These are phyloP conservation scores for Xyliphius kryptos DNA, from an alignment of 2,113 vertebrate genomes.

Conservation along the genomic window DNA sequence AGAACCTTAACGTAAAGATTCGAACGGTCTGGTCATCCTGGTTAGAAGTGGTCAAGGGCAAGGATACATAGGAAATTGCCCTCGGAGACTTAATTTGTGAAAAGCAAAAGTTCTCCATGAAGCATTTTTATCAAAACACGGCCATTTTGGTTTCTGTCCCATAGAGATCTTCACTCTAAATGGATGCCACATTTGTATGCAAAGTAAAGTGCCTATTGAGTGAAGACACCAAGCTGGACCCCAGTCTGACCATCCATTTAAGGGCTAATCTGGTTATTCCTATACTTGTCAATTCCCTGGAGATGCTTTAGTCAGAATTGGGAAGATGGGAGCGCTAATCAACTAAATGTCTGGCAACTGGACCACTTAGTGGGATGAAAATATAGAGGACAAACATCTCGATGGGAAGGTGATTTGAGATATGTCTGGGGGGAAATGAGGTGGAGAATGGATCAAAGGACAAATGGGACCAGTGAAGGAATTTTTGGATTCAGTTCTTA, in stretches of 20 bases:
- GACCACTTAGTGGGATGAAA: constrained; percentile 62
- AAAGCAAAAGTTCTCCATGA: no score
- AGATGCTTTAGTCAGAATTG: constrained; percentile 53
- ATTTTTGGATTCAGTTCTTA: no score
- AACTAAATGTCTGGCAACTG: constrained; percentile 52
- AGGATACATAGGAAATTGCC: no score
- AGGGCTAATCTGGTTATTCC: constrained; percentile 62
- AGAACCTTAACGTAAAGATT: no score
- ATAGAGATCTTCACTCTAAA: constrained; percentile 2
- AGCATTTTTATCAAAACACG: no score
- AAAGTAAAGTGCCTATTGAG: no score
- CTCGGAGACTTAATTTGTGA: no score
- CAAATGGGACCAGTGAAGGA: no score
- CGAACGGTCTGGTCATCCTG: no score
- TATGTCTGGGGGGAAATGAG: constrained; percentile 36
- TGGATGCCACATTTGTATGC: background rate
- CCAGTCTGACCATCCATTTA: constrained; percentile 41
- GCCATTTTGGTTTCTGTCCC: background rate
- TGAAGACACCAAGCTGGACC: constrained; percentile 28
- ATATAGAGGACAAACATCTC: constrained; percentile 26
- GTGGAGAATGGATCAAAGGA: no score
- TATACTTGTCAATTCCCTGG: constrained; percentile 49
- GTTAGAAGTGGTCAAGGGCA: no score
- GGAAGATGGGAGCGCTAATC: constrained; percentile 53
- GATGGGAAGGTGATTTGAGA: constrained; percentile 29